phyloP scores from a whole-genome alignment of 2,113 vertebrate species.

The Peucedramus taeniatus region DNA sequence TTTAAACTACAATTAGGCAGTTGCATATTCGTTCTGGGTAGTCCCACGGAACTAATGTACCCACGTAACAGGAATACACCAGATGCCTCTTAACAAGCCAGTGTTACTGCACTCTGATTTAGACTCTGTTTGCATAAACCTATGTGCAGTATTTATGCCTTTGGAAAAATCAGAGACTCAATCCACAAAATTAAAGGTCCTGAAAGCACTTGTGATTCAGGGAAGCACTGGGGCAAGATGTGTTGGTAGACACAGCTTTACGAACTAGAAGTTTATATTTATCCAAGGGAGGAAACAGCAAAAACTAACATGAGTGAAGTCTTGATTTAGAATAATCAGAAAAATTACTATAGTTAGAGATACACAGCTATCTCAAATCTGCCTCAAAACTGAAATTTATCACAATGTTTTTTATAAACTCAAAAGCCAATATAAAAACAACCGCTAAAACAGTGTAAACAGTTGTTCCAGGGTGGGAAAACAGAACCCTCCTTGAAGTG shows the following conservation, averaged over 20 bases:
- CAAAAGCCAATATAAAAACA: background rate
- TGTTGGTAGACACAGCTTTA: background rate
- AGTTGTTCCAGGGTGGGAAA: background rate
- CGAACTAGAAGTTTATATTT: accelerated
- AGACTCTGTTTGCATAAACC: background rate
- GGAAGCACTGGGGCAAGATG: background rate
- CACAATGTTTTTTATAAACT: background rate
- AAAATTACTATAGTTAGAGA: background rate
- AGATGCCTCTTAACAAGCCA: accelerated
- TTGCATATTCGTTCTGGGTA: background rate
- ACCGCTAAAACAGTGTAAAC: background rate
- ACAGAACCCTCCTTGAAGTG: background rate
- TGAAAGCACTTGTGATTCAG: background rate
- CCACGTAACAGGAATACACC: accelerated
- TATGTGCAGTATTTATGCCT: accelerated
- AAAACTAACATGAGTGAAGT: background rate
- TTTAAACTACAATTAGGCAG: background rate
- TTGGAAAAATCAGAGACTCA: background rate
- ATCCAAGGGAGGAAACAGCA: background rate
- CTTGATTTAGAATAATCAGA: background rate
- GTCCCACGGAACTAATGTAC: background rate
- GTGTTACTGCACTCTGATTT: accelerated
- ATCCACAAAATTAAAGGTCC: background rate
- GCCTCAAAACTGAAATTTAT: background rate
- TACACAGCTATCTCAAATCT: background rate